Conservation (phyloP, 2,888 invertebrate species). For the Phyllotreta striolata region DNA sequence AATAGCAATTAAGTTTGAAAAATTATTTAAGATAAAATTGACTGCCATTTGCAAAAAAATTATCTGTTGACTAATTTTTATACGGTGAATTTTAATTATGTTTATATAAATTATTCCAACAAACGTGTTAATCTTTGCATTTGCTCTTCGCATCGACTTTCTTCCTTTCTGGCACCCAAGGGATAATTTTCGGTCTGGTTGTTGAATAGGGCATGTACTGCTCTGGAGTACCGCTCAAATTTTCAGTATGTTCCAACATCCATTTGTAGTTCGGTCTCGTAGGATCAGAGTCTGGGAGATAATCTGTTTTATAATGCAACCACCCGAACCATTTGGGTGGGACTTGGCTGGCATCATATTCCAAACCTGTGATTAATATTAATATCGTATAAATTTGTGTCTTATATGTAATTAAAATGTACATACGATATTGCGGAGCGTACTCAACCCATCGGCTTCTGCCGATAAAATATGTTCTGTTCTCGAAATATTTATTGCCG, state of each 20-base stretch:
- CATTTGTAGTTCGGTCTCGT: conserved; percentile 82
- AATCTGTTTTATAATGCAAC: conserved; percentile 93
- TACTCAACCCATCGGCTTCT: conserved; percentile 97
- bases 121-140: too few relatives aligned
- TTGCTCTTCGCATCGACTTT: too few relatives aligned
- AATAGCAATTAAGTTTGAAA: too few relatives aligned
- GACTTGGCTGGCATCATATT: conserved; percentile 83
- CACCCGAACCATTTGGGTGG: conserved; percentile 98
- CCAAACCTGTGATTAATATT: conserved; percentile 50
- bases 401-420: neutral
- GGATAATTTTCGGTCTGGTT: conserved; percentile 77
- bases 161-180: too few relatives aligned
- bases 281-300: conserved; percentile 73
- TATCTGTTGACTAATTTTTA: too few relatives aligned
- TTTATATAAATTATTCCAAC: too few relatives aligned
- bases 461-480: conserved; percentile 86
- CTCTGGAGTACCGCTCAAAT: conserved; percentile 80
- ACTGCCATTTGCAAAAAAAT: too few relatives aligned
- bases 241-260: conserved; percentile 87
- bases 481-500: conserved; percentile 95
- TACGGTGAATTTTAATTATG: too few relatives aligned
- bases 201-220: conserved; percentile 94
- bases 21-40: too few relatives aligned
- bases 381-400: neutral
- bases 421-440: conserved; percentile 75